Base-by-base conservation (phyloP, 2,797 vertebrate genomes). In the Brachyalestes nurse region DNA sequence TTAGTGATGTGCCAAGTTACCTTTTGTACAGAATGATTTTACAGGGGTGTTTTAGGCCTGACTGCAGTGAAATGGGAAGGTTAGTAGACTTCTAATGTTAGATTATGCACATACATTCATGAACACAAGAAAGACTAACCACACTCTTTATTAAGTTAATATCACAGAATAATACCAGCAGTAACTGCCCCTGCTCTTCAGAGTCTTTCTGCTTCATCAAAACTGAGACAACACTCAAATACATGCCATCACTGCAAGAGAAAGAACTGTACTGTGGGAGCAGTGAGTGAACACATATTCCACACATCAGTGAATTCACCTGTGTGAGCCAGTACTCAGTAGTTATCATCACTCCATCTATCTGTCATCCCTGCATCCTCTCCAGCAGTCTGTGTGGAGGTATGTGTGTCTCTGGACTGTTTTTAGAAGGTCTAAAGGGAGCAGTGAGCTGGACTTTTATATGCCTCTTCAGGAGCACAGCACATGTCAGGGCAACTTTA, bases 351-450 rank as follows among this genome's bases (percentile, higher is more conserved):
- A 28, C 60, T 61, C 25, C 25, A 28, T 61, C 60, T 13, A 12
- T 61, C 60, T 61, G 58, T 61, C 58, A 61, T 61, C 25, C 25
- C 25, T 28, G 23, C 60, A 25, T 61, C 6, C 58, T 13, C 23
- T 25, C 58, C 21, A 23, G 21, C 58, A 23, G 58, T 23, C 12
- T 28, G 60, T 61, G 60, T 28, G 6, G 12, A 61, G 60, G 60
- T 61, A 61, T 61, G 60, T 61, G n/a, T 21, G 60, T 9, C 12
- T 13, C 16, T 49, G 61, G 25, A 65, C 57, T 60, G 60, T 38
- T 64, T 12, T 64, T 38, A 16, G 13, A 53, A 49, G 19, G 60
- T 76, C 74, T 64, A 34, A 7, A n/a, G 74, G 74, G 58, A 75
- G 28, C 74, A 51, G 49, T 23, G 57, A 60, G 57, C 57, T 25